Percentiles rank a stretch among this genome's conserved stretches.
phyloP scores from a whole-genome alignment of 2,888 invertebrate species.

The Mongoloraphidia duomilia region DNA sequence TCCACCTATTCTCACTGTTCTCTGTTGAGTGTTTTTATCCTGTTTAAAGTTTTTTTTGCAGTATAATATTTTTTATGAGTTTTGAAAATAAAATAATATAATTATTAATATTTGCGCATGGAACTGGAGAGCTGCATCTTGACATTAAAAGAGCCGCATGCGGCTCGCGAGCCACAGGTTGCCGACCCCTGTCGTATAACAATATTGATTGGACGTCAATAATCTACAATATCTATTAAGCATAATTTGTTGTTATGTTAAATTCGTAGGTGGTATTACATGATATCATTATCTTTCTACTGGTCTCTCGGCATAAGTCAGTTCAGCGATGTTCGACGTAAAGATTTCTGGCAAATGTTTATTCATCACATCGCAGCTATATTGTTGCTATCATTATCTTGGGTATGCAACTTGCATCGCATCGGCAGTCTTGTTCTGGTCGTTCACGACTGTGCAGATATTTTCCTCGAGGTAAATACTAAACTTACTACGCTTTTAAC shows the following conservation, averaged over 20 bases:
- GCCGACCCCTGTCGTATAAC: too few relatives aligned
- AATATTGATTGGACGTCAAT: too few relatives aligned
- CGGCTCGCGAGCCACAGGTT: too few relatives aligned
- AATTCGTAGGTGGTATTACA: conserved; percentile 68
- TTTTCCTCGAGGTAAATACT: conserved; percentile 61
- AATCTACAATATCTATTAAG: too few relatives aligned
- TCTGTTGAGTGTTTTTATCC: too few relatives aligned
- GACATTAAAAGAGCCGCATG: too few relatives aligned
- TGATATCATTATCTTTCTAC: conserved; percentile 88
- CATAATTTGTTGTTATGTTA: not conserved
- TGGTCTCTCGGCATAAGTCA: conserved; percentile 88
- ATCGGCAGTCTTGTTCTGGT: conserved; percentile 82
- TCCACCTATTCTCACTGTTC: too few relatives aligned
- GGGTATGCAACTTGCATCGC: conserved; percentile 85
- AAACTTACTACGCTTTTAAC: not conserved
- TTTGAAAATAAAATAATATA: too few relatives aligned
- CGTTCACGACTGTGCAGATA: conserved; percentile 80
- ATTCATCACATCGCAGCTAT: conserved; percentile 93
- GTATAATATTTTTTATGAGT: too few relatives aligned
- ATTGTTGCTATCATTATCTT: conserved; percentile 77
- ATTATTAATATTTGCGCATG: too few relatives aligned
- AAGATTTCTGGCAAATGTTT: conserved; percentile 98
- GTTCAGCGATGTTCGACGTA: conserved; percentile 84
- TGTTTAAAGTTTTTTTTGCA: too few relatives aligned
- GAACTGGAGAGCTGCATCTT: too few relatives aligned